Evolutionary conservation across 2,888 invertebrate species (phyloP).

Genomic region (Labia minor): DNA sequence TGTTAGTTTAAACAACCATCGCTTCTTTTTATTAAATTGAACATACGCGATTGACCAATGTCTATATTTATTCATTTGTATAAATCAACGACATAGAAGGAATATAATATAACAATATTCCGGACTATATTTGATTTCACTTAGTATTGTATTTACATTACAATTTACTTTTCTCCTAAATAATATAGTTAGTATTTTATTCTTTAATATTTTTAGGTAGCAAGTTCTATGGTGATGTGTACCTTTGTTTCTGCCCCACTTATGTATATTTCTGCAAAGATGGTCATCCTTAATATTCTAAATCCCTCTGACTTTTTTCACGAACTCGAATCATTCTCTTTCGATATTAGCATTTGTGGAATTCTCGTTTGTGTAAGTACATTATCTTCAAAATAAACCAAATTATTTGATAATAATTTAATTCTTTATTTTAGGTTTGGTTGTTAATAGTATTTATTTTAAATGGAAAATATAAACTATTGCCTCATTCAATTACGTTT

Average conservation of each 20-base stretch:
- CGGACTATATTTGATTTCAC: no score
- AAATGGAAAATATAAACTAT: constrained; percentile 62
- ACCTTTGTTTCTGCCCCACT: constrained; percentile 89
- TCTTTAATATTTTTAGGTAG: constrained; percentile 54
- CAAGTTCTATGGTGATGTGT: constrained; percentile 87
- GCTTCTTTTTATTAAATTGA: no score
- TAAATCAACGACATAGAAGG: no score
- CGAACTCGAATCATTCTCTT: constrained; percentile 65
- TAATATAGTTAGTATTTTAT: no score
- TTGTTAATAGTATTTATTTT: constrained; percentile 59
- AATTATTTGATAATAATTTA: no score
- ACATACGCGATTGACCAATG: no score
- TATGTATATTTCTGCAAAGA: constrained; percentile 90
- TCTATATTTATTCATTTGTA: no score
- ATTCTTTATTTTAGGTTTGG: constrained; percentile 44
- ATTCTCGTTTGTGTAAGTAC: constrained; percentile 56
- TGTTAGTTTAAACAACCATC: no score
- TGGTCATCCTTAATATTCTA: constrained; percentile 67
- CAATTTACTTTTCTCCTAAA: no score
- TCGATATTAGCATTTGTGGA: constrained; percentile 73
- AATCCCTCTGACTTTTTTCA: constrained; percentile 60
- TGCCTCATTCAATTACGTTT: constrained; percentile 73
- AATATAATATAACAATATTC: no score
- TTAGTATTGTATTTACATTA: no score
- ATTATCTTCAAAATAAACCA: no score